phyloP scores from a whole-genome alignment of 2,113 vertebrate species.

The Lynx canadensis region DNA sequence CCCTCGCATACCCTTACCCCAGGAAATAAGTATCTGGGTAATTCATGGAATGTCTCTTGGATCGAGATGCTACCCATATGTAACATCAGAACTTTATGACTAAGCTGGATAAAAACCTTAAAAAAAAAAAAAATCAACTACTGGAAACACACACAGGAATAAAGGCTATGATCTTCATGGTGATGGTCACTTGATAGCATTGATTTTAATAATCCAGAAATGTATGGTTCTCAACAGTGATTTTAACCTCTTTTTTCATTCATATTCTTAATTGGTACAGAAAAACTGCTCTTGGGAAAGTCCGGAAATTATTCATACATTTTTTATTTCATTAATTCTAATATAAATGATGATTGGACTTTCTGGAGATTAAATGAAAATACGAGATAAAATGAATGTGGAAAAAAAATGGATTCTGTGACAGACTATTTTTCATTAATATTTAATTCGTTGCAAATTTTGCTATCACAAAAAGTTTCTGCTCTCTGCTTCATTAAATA shows the following conservation, averaged over 20 bases:
- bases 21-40: neutral
- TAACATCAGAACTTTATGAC: neutral
- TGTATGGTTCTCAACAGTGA: neutral
- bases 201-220: slow-evolving; percentile 33
- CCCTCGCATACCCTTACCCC: neutral
- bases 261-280: slow-evolving; percentile 44
- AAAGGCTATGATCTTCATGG: neutral
- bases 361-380: slow-evolving; percentile 68
- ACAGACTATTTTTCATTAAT: slow-evolving; percentile 68
- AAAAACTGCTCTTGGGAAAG: slow-evolving; percentile 52
- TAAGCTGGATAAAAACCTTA: neutral
- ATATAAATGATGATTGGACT: slow-evolving; percentile 52
- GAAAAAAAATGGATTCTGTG: slow-evolving; percentile 54
- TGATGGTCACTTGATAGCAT: neutral
- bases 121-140: neutral
- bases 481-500: slow-evolving; percentile 61
- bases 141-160: neutral
- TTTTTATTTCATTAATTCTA: slow-evolving; percentile 65
- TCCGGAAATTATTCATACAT: slow-evolving; percentile 58
- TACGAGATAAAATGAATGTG: slow-evolving; percentile 45
- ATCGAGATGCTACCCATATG: neutral
- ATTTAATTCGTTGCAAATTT: slow-evolving; percentile 69
- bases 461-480: slow-evolving; percentile 72
- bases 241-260: slow-evolving; percentile 55
- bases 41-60: neutral